Percentiles rank a stretch among this genome's conserved stretches.
These are phyloP conservation scores for Scolanthus callimorphus DNA, from an alignment of 92 coral and sea anemone species.

Conservation along the genomic window DNA sequence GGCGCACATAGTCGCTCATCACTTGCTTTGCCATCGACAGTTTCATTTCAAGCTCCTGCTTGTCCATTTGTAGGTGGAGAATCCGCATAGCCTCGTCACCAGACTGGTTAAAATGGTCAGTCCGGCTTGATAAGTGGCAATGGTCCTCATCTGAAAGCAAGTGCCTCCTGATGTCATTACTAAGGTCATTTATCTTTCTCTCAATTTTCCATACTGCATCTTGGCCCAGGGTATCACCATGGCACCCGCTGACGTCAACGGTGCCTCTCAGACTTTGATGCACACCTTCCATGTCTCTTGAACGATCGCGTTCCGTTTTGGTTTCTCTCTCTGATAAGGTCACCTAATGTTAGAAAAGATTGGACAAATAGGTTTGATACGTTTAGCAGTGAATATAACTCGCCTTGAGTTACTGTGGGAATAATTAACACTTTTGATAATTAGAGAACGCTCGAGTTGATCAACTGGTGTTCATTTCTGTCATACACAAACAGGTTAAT, in stretches of 20 bases:
- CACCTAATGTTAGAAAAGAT: too few relatives aligned
- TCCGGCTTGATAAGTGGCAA: conserved; percentile 14
- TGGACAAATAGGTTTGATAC: too few relatives aligned
- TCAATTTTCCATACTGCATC: conserved; percentile 65
- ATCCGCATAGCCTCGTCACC: conserved; percentile 25
- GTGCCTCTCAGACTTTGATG: conserved; percentile 61
- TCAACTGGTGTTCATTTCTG: too few relatives aligned
- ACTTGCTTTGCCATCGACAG: conserved; percentile 73
- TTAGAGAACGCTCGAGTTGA: too few relatives aligned
- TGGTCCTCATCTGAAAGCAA: conserved; percentile 43
- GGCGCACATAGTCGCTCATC: conserved; percentile 73
- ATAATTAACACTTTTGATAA: too few relatives aligned
- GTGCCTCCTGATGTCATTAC: conserved; percentile 64
- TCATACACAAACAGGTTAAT: too few relatives aligned
- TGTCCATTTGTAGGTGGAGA: conserved; percentile 68
- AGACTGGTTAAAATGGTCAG: conserved; percentile 17
- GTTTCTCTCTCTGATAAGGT: too few relatives aligned
- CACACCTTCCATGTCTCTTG: conserved; percentile 55
- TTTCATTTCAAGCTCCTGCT: conserved; percentile 80
- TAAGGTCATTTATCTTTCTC: conserved; percentile 62
- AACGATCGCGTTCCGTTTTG: too few relatives aligned
- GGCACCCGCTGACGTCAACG: conserved; percentile 47
- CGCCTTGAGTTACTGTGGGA: too few relatives aligned
- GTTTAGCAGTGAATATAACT: too few relatives aligned
- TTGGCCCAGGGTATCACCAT: conserved; percentile 33